Evolutionary conservation across 2,888 invertebrate genomes (phyloP).

Genomic region (Xestobium rufovillosum): DNA sequence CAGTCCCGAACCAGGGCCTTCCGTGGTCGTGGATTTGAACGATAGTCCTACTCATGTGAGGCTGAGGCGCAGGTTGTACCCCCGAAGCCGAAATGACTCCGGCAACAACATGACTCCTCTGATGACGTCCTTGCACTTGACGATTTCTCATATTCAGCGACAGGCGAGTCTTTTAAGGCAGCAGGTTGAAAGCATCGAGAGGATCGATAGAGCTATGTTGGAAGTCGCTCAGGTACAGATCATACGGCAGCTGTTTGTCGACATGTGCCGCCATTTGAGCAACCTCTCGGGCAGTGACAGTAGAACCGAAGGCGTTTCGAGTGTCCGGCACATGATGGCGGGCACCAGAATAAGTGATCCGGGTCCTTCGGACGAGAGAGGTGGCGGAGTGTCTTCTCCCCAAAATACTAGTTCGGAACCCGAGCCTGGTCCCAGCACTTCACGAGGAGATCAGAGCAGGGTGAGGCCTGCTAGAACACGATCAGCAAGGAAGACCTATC

Average conservation of each 20-base stretch:
- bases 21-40: too few relatives aligned
- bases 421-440: background rate
- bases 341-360: constrained; percentile 42
- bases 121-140: constrained; percentile 38
- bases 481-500: constrained; percentile 33
- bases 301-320: constrained; percentile 31
- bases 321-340: constrained; percentile 43
- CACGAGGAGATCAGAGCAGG: background rate
- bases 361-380: constrained; percentile 34
- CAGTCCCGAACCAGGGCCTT: too few relatives aligned
- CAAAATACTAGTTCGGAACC: constrained; percentile 7
- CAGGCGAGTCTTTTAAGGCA: constrained; percentile 37
- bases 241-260: constrained; percentile 57
- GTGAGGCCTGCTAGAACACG: background rate
- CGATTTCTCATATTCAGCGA: constrained; percentile 38
- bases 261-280: constrained; percentile 53
- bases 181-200: constrained; percentile 38
- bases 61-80: too few relatives aligned
- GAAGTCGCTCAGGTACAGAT: constrained; percentile 49
- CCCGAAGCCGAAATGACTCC: constrained; percentile 26
- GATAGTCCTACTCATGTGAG: too few relatives aligned
- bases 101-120: constrained; percentile 33
- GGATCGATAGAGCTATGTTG: constrained; percentile 40
- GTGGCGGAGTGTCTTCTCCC: constrained; percentile 22
- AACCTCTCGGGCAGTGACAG: constrained; percentile 38